phyloP scores from a whole-genome alignment of 2,888 invertebrate genomes.

The Eubasilissa splendida region DNA sequence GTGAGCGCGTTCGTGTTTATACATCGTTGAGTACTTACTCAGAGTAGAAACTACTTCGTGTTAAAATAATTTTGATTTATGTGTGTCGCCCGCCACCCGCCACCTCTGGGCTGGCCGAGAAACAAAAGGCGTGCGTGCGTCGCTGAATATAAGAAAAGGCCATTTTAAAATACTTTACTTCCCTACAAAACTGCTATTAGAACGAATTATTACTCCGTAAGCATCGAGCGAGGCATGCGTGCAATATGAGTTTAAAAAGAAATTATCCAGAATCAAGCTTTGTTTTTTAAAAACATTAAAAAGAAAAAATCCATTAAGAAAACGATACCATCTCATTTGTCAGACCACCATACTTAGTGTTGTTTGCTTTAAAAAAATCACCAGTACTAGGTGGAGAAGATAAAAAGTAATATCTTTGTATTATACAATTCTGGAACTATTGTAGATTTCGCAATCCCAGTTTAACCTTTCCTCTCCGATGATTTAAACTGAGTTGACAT shows the following conservation, averaged over 20 bases:
- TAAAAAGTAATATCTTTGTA: too few species aligned
- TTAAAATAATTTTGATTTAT: slow-evolving; percentile 10
- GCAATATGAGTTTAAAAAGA: slow-evolving; percentile 52
- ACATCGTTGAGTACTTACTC: neutral
- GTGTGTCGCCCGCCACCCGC: neutral
- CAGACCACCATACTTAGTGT: too few species aligned
- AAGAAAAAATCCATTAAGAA: too few species aligned
- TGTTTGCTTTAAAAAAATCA: too few species aligned
- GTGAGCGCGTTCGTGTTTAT: neutral
- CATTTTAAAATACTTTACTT: slow-evolving; percentile 49
- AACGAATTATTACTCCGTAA: slow-evolving; percentile 10
- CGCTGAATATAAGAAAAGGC: slow-evolving; percentile 30
- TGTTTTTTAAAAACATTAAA: neutral
- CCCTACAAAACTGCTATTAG: slow-evolving; percentile 37
- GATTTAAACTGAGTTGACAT: too few species aligned
- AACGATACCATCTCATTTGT: too few species aligned
- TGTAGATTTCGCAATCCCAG: too few species aligned
- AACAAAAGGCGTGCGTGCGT: slow-evolving; percentile 31
- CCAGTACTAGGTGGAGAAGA: too few species aligned
- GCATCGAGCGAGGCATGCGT: slow-evolving; percentile 40
- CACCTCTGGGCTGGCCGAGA: neutral
- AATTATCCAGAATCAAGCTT: slow-evolving; percentile 25
- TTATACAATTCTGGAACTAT: too few species aligned
- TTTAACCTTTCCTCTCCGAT: too few species aligned
- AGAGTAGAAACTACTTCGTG: neutral